Conservation (phyloP, 2,797 vertebrate species). For the Anabas testudineus region DNA sequence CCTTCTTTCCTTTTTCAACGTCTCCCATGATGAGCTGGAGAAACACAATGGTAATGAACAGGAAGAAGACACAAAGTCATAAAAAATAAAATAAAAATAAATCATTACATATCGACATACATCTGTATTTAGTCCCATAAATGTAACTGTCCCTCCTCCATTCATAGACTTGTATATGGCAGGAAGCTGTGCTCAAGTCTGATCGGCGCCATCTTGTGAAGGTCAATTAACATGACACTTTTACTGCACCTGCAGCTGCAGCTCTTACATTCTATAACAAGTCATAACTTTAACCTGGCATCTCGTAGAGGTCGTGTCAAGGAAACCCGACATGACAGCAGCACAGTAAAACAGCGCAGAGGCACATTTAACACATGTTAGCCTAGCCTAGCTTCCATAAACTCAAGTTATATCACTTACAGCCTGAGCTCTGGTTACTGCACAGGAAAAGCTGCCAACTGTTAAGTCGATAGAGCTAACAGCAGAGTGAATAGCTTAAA, state of each 20-base stretch:
- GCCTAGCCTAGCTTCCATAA: not conserved
- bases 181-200: not conserved
- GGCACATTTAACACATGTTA: fast-evolving
- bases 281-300: not conserved
- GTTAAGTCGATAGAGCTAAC: not conserved
- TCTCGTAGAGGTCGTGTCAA: constrained; percentile 3
- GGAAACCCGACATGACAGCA: not conserved
- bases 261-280: not conserved
- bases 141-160: constrained; percentile 7
- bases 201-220: constrained; percentile 61
- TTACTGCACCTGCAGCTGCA: not conserved
- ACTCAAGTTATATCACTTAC: not conserved
- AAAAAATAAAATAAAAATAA: too few relatives aligned
- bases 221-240: constrained; percentile 57
- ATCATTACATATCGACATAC: too few relatives aligned
- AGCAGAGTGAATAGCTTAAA: not conserved
- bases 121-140: not conserved
- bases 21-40: constrained; percentile 81
- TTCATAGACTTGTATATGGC: constrained; percentile 9
- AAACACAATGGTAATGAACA: not conserved
- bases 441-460: not conserved
- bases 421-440: not conserved
- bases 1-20: constrained; percentile 85
- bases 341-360: not conserved
- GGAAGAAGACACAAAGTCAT: not conserved